Percentiles rank a stretch among this genome's conserved stretches.
These are phyloP conservation scores for Thecophora atra DNA, from an alignment of 2,888 invertebrate species.

Conservation along the genomic window DNA sequence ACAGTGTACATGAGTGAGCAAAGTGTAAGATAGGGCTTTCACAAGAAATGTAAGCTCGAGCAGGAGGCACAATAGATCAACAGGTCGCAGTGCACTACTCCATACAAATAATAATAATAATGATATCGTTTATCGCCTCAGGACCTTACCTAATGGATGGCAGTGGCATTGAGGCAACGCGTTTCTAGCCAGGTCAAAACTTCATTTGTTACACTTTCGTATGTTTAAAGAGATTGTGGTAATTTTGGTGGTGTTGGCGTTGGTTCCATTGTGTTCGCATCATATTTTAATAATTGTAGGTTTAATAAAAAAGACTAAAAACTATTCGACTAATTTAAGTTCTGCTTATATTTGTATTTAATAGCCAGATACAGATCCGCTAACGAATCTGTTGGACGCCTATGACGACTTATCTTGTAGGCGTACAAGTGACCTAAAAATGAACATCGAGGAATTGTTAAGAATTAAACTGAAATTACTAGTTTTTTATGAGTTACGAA, in stretches of 20 bases:
- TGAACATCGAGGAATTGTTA: constrained; percentile 88
- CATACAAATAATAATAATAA: no score
- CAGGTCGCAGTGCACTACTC: no score
- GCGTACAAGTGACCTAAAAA: constrained; percentile 81
- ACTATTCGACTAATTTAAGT: not conserved
- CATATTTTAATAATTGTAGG: constrained; percentile 86
- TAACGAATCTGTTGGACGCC: constrained; percentile 75
- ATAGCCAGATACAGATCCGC: constrained; percentile 75
- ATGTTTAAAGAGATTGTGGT: constrained; percentile 79
- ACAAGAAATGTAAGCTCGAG: no score
- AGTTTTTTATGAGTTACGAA: no score
- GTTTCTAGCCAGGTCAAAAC: no score
- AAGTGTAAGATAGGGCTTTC: no score
- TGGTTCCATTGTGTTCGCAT: constrained; percentile 82
- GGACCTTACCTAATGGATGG: no score
- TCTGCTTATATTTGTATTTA: constrained; percentile 5
- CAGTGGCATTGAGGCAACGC: no score
- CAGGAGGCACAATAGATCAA: no score
- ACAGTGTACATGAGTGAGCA: no score
- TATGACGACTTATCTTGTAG: constrained; percentile 82
- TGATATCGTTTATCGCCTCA: no score
- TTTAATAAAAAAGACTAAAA: constrained; percentile 17
- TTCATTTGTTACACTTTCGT: no score
- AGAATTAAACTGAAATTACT: constrained; percentile 84
- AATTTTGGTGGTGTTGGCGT: constrained; percentile 77